These are phyloP conservation scores for Spilarctia lutea DNA, from an alignment of 2,888 invertebrate genomes.

Conservation along the genomic window DNA sequence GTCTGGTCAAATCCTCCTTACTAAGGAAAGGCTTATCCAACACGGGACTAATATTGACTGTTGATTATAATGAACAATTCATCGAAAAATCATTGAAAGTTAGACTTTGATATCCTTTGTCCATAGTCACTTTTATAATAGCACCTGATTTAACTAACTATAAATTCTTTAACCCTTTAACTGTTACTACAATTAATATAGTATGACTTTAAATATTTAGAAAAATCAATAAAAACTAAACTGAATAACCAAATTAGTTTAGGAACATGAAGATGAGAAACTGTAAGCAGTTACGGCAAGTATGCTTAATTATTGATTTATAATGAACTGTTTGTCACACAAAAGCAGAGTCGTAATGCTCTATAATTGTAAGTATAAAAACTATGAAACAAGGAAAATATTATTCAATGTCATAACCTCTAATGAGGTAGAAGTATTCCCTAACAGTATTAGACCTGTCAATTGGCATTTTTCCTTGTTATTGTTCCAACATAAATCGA, in stretches of 20 bases:
- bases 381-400: conserved; percentile 2
- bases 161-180: no score
- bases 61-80: no score
- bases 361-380: not conserved
- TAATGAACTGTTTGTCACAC: not conserved
- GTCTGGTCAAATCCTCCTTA: no score
- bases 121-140: no score
- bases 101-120: not conserved
- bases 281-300: not conserved
- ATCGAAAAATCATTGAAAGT: no score
- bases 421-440: not conserved
- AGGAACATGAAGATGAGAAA: not conserved
- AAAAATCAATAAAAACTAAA: not conserved
- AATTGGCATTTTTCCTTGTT: not conserved
- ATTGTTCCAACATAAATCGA: not conserved
- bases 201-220: no score
- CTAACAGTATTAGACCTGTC: not conserved
- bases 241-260: not conserved
- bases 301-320: not conserved
- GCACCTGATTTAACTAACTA: no score
- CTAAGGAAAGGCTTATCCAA: no score
- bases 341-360: not conserved
- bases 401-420: not conserved
- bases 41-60: no score
- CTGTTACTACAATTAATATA: no score